Evolutionary conservation across 2,113 vertebrate species (phyloP).

Genomic region (Rhizomys pruinosus): DNA sequence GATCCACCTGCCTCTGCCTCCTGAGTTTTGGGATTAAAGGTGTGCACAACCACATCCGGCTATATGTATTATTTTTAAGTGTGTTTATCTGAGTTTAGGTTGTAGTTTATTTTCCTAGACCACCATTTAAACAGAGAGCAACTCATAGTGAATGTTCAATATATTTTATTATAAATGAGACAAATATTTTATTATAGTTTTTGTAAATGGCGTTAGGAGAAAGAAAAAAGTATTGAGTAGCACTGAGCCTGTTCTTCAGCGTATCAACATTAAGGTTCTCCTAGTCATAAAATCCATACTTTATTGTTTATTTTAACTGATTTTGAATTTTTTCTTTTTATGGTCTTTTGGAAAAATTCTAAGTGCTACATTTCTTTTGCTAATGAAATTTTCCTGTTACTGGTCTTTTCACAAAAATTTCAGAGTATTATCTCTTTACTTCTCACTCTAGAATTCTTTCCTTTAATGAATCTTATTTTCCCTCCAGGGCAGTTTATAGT

Average conservation of each 20-base stretch:
- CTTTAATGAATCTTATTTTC: neutral
- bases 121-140: neutral
- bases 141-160: conserved; percentile 32
- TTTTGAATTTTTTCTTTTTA: conserved; percentile 44
- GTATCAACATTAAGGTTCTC: conserved; percentile 14
- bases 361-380: neutral
- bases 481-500: neutral
- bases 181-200: conserved; percentile 21
- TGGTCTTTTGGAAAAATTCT: conserved; percentile 50
- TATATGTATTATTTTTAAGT: conserved; percentile 75
- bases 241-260: conserved; percentile 12
- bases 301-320: conserved; percentile 52
- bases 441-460: conserved; percentile 6
- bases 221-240: conserved; percentile 12
- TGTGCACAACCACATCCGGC: no score
- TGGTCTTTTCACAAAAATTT: conserved; percentile 3
- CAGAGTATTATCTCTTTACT: neutral
- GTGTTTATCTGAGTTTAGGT: conserved; percentile 61
- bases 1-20: no score
- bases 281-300: neutral
- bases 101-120: conserved; percentile 34
- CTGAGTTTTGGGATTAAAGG: no score
- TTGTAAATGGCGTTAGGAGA: conserved; percentile 49
- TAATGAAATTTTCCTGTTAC: neutral
- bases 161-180: conserved; percentile 50